These are phyloP conservation scores for Halcyon badia DNA, from an alignment of 2,797 vertebrate genomes.

Conservation along the genomic window DNA sequence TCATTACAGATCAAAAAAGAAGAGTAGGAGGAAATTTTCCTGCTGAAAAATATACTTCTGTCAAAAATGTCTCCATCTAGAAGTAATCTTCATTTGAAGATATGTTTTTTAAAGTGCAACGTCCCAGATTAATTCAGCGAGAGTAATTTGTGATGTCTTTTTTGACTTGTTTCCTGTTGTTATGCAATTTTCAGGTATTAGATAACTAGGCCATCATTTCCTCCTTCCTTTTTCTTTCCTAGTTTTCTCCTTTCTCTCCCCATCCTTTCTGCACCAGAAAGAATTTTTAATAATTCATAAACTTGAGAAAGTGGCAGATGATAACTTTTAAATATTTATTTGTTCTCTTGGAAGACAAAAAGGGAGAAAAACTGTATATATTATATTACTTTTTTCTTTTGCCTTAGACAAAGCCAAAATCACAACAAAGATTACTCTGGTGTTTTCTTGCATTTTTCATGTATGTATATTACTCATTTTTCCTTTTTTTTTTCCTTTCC, in stretches of 20 bases:
- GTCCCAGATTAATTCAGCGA: not conserved
- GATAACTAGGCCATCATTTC: not conserved
- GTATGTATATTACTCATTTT: not conserved
- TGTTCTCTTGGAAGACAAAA: not conserved
- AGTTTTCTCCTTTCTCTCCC: not conserved
- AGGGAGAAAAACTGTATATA: not conserved
- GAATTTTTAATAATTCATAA: not conserved
- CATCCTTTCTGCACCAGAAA: not conserved
- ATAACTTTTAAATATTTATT: not conserved
- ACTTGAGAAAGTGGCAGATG: not conserved
- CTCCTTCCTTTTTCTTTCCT: not conserved
- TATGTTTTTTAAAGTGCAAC: not conserved
- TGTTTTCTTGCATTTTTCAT: not conserved
- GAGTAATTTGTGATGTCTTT: not conserved
- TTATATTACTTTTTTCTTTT: not conserved
- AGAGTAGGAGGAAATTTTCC: not conserved
- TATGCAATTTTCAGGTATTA: not conserved
- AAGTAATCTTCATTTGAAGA: not conserved
- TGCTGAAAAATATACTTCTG: not conserved
- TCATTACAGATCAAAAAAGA: slow-evolving; percentile 4
- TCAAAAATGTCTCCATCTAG: not conserved
- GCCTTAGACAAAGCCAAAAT: not conserved
- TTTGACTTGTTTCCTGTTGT: not conserved
- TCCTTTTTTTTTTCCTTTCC: not conserved
- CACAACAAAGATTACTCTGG: not conserved